These are phyloP conservation scores for Montipora capricornis DNA, from an alignment of 64 coral and sea anemone genomes.

Conservation along the genomic window DNA sequence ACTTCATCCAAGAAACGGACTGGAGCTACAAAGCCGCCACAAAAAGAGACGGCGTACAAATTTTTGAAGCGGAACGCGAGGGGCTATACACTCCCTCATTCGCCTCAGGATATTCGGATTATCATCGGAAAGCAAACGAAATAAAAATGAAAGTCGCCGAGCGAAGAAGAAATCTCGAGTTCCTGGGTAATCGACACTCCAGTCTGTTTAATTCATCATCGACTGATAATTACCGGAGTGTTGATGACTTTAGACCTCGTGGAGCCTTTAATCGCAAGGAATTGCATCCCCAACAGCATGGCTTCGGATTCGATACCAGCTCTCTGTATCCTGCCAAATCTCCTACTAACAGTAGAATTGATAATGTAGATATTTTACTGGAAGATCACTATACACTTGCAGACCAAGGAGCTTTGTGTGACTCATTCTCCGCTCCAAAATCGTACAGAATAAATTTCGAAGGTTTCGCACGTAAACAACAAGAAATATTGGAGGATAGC, in stretches of 20 bases:
- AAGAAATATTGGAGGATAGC: constrained; percentile 17
- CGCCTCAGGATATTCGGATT: not conserved
- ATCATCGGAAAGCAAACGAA: constrained; percentile 41
- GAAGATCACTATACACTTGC: not conserved
- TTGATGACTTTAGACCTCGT: not conserved
- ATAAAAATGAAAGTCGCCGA: constrained; percentile 23
- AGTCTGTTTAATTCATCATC: not conserved
- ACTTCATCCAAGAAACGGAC: not conserved
- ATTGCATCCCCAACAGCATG: not conserved
- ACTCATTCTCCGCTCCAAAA: not conserved
- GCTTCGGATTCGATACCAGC: not conserved
- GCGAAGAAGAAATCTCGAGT: constrained; percentile 1
- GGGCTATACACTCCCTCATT: not conserved
- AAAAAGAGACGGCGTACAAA: not conserved
- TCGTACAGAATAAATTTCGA: constrained; percentile 6
- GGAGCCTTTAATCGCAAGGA: not conserved
- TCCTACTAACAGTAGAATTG: not conserved
- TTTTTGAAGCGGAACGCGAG: not conserved
- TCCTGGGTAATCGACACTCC: not conserved
- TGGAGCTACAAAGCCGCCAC: not conserved
- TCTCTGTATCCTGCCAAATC: not conserved
- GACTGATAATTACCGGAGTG: not conserved
- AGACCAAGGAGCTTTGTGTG: not conserved
- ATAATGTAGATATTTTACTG: not conserved
- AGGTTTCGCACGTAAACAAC: constrained; percentile 24